Conservation (phyloP, 2,888 invertebrate species). For the Ornithoptera alexandrae region DNA sequence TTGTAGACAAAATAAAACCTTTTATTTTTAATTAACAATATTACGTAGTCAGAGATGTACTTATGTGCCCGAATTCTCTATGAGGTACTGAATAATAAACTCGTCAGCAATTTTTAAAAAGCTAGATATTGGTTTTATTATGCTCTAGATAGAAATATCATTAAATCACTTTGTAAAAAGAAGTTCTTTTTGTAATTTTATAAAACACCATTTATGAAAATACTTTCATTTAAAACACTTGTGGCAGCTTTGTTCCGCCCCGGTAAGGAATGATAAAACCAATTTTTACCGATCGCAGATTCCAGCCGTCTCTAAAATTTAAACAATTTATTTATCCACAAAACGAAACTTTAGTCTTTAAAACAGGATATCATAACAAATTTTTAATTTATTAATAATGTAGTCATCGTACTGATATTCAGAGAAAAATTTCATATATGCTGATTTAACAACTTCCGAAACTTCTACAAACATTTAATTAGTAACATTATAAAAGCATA, state of each 20-base stretch:
- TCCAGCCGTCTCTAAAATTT: slow-evolving; percentile 40
- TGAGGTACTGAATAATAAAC: slow-evolving; percentile 45
- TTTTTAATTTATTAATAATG: slow-evolving; percentile 6
- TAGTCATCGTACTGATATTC: neutral
- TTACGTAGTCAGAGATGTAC: slow-evolving; percentile 75
- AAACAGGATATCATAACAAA: slow-evolving; percentile 47
- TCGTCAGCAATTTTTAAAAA: slow-evolving; percentile 13
- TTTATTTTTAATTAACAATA: slow-evolving; percentile 68
- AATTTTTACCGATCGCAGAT: slow-evolving; percentile 80
- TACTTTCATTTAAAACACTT: slow-evolving; percentile 40
- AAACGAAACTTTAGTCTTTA: slow-evolving; percentile 57
- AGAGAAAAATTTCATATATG: neutral
- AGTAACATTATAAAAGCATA: neutral
- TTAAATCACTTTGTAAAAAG: neutral
- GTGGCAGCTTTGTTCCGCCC: slow-evolving; percentile 57
- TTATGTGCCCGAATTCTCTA: slow-evolving; percentile 68
- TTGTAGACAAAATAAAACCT: slow-evolving; percentile 75
- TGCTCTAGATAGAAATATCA: slow-evolving; percentile 9
- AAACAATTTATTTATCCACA: slow-evolving; percentile 36
- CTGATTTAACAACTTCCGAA: neutral
- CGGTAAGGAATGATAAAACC: slow-evolving; percentile 84
- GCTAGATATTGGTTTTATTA: slow-evolving; percentile 12
- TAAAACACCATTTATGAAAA: slow-evolving; percentile 33
- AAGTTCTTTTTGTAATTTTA: slow-evolving; percentile 7
- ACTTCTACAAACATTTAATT: neutral